Evolutionary conservation across 2,113 vertebrate genomes (phyloP), one percentile per base, ranked within the genome.

Genomic region (Plecturocebus donacophilus): DNA sequence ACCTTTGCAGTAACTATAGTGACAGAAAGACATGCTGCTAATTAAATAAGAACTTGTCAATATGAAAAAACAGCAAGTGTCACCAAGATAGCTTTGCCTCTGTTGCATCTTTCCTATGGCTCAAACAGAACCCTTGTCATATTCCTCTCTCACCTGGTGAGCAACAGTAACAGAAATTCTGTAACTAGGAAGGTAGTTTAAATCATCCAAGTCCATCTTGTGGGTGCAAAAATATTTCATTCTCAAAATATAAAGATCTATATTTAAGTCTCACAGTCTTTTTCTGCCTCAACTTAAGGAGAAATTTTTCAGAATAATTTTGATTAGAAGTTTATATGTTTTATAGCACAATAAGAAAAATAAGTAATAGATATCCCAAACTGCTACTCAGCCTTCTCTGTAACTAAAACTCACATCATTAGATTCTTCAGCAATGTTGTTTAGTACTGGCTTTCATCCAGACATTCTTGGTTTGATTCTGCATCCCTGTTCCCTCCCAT

Each of bases 1-100:
- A 98, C 96, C 97, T 98, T 95, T 61, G 98, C 98, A 98, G 98
- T 98, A 98, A 98, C 98, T 98, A 98, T 97, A 97, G 98, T 91
- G 97, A 98, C 96, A 93, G 97, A 97, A 98, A 93, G 97, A 98
- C 98, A 98, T 97, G 97, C 94, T 98, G 97, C 97, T 98, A 98
- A 98, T 98, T 98, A 98, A 98, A 98, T 96, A 96, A 97, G 97
- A 98, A 94, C 97, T 98, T 98, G 97, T 98, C 98, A 97, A 97
- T 98, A 89, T 92, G 52, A 97, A 98, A 98, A 95, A 97, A 96
- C 81, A 94, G 90, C 54, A 93, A 95, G 84, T 97, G 95, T 98
- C 98, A 98, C 97, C 97, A 96, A 97, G 97, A 91, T 70, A 96
- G 90, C 95, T 90, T 97, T 97, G 86, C 88, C 96, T 98, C 94